A percentile compares a stretch with the other conserved stretches of the same genome.
Conservation (phyloP, 2,888 invertebrate species). For the Drosophila subsilvestris region DNA sequence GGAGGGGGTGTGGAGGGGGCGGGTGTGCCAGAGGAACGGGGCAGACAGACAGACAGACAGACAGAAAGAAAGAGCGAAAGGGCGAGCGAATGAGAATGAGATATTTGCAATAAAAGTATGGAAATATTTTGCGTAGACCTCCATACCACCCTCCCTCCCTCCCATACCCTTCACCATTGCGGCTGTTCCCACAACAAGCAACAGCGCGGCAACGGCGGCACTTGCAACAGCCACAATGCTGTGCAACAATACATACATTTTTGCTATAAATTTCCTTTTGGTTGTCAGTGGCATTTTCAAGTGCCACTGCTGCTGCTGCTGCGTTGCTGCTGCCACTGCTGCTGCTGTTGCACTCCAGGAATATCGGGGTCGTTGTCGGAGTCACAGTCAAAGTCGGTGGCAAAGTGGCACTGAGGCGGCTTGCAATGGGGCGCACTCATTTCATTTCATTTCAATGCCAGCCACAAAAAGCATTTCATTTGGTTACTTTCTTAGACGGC, state of each 20-base stretch:
- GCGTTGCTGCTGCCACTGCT: not conserved
- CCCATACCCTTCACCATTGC: not conserved
- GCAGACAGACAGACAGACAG: not conserved
- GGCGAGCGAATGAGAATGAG: slow-evolving; percentile 47
- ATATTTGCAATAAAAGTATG: slow-evolving; percentile 79
- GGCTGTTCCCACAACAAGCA: slow-evolving; percentile 42
- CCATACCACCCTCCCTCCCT: not conserved
- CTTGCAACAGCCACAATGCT: slow-evolving; percentile 37
- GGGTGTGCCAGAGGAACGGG: not conserved
- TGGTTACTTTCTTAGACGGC: slow-evolving; percentile 63
- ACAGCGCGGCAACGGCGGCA: slow-evolving; percentile 42
- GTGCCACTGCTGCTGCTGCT: slow-evolving; percentile 56
- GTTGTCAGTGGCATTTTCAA: slow-evolving; percentile 79
- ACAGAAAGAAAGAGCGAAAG: not conserved
- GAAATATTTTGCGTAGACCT: slow-evolving; percentile 69
- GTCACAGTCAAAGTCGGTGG: slow-evolving; percentile 4
- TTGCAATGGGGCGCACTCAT: slow-evolving; percentile 9
- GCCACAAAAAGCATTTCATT: slow-evolving; percentile 75
- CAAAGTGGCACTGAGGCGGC: not conserved
- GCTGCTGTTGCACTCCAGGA: not conserved
- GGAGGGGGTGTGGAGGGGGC: too few relatives aligned
- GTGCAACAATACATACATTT: slow-evolving; percentile 64
- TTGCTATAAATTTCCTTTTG: slow-evolving; percentile 76
- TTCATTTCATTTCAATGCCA: slow-evolving; percentile 76
- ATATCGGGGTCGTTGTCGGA: slow-evolving; percentile 4